These are phyloP conservation scores for Nannobrachium achirus DNA, from an alignment of 2,113 vertebrate genomes.

Conservation along the genomic window DNA sequence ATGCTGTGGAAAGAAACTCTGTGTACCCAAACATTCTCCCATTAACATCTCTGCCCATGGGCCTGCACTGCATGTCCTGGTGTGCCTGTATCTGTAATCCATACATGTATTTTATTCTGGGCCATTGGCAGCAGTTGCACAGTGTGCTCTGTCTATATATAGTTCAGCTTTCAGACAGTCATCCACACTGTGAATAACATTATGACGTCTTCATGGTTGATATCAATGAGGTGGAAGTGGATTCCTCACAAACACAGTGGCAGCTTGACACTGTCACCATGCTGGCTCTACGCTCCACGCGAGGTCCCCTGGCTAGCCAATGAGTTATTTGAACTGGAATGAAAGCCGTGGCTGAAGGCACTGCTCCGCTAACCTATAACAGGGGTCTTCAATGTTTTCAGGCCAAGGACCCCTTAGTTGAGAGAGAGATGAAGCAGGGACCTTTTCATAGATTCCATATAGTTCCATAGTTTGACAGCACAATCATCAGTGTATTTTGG, in stretches of 20 bases:
- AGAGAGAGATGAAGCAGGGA: too few species aligned
- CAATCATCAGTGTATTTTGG: too few species aligned
- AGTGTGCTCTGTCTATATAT: not conserved
- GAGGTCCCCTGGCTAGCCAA: conserved; percentile 42
- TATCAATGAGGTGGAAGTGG: conserved; percentile 30
- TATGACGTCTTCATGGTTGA: conserved; percentile 35
- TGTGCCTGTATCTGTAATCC: conserved; percentile 15
- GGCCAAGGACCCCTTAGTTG: too few species aligned
- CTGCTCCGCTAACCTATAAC: conserved; percentile 60
- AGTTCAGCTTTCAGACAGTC: conserved; percentile 12
- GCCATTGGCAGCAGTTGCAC: not conserved
- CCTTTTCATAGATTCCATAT: too few species aligned
- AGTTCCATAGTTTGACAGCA: too few species aligned
- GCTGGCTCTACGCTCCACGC: conserved; percentile 21
- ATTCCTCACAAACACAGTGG: conserved; percentile 15
- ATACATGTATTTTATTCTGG: conserved; percentile 25
- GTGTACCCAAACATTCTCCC: too few species aligned
- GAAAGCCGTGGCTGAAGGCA: conserved; percentile 54
- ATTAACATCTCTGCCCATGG: not conserved
- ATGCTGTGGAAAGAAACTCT: too few species aligned
- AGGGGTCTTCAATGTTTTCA: too few species aligned
- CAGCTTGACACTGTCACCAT: conserved; percentile 26
- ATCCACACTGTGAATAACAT: conserved; percentile 34
- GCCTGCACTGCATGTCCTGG: conserved; percentile 1
- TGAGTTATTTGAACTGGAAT: conserved; percentile 60